Evolutionary conservation across 2,797 vertebrate species (phyloP), one percentile per base, ranked within the genome.

Genomic region (Pipistrellus nathusii): DNA sequence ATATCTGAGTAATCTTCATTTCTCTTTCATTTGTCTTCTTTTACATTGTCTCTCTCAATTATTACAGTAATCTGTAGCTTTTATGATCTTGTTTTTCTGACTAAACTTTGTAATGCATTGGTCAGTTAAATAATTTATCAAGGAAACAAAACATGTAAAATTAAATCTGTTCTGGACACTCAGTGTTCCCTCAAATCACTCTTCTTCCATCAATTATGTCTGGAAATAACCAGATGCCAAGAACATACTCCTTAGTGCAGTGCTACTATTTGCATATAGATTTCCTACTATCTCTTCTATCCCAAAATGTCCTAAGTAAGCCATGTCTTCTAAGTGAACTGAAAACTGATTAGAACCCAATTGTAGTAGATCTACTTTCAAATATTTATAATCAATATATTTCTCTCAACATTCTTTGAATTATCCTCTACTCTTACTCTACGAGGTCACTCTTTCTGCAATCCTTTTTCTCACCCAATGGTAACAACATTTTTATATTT

Each of bases 131-230:
- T 72, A 48, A 80, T 69, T 78, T 82, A 41, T 71, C 48, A 85
- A 38, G 51, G 13, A 82, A 72, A 91, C 20, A 85, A 93, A 81
- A 91, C 64, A 88, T 62, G 76, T 55, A 85, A 75, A 77, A 66
- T 73, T 25, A 86, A 10, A 64, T 66, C 32, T 75, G 2, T 64
- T 80, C 17, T 75, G 8, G 23, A 89, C 82, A 82, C 3, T 77
- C 8, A 6, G 44, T 30, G 8, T 77, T 10, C 68, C 18, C 14
- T 66, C 38, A 78, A 78, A 8, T 76, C 32, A 64, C 44, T 76
- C 7, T 2, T 17, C 3, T 93, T 44, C 27, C 59, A 32, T 81
- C 21, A 76, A 69, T 48, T 85, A 41, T 53, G 55, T 18, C 48
- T 76, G 11, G 53, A 80, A 77, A 85, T 72, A 2, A 30, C 21